Evolutionary conservation across 2,113 vertebrate species (phyloP), one percentile per base, ranked within the genome.

Genomic region (Apteryx owenii): DNA sequence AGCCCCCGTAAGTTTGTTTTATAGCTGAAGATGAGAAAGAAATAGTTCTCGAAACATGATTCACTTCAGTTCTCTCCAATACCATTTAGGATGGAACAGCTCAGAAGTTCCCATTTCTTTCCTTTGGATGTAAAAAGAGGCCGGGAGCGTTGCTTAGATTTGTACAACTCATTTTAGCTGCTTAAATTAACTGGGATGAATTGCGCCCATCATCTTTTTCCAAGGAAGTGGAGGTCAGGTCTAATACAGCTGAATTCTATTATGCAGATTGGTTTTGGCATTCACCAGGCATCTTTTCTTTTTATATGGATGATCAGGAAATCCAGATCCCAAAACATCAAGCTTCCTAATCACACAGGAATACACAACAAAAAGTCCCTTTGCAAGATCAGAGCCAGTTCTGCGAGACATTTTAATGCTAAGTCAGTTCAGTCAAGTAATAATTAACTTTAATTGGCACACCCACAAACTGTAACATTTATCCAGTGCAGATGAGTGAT

Each of bases 361-460:
- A 88, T 58, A 96, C 33, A 96, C 71, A 93, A 90, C 61, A 92
- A 97, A 90, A 95, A 85, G 54, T 90, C 22, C 76, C 56, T 92
- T 96, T 93, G 91, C 97, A 96, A 96, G 93, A 95, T 82, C 61
- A 78, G 88, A 97, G 85, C 96, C 94, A 93, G 96, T 97, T 98
- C 85, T 93, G 93, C 97, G 82, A 94, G 96, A 92, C 93, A 73
- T 93, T 88, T 94, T 92, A 95, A 89, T 94, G 92, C 93, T 85
- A 96, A 93, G 93, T 97, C 95, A 98, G 96, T 96, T 95, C 94
- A 93, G 95, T 95, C 92, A 93, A 89, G 89, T 83, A 96, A 94
- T 96, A 97, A 97, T 98, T 97, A 96, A 88, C 84, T 84, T 94
- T 93, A 97, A 96, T 88, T 96, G 91, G 77, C 88, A 95, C 93